Conservation (phyloP, 2,113 vertebrate species). For the Colossoma macropomum region DNA sequence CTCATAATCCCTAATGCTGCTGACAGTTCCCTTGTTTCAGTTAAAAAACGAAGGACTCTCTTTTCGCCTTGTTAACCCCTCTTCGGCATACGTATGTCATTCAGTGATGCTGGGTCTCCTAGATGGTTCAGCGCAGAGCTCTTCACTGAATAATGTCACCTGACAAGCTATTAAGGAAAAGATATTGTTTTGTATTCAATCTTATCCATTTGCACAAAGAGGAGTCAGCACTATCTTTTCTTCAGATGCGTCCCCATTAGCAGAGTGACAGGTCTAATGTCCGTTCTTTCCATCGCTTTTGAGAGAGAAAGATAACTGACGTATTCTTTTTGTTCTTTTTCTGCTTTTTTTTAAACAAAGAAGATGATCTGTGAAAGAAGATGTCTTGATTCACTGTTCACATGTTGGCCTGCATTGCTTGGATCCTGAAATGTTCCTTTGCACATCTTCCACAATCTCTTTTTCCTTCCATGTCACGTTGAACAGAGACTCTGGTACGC, state of each 20-base stretch:
- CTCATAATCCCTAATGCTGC: constrained; percentile 32
- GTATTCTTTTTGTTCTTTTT: not conserved
- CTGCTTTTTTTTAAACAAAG: not conserved
- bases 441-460: not conserved
- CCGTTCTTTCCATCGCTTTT: constrained; percentile 27
- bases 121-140: not conserved
- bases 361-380: constrained; percentile 10
- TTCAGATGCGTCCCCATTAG: constrained; percentile 21
- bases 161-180: constrained; percentile 27
- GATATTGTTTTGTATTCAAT: constrained; percentile 15
- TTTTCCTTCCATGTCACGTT: constrained; percentile 14
- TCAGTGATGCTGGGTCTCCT: not conserved
- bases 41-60: constrained; percentile 13
- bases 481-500: not conserved
- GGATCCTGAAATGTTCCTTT: constrained; percentile 17
- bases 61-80: constrained; percentile 4
- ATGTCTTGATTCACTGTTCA: constrained; percentile 15
- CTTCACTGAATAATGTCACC: constrained; percentile 21
- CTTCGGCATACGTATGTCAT: not conserved
- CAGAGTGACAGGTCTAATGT: constrained; percentile 8
- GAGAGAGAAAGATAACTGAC: not conserved
- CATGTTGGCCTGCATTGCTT: constrained; percentile 12
- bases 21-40: constrained; percentile 5
- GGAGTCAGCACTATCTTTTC: constrained; percentile 22
- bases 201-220: constrained; percentile 23